phyloP scores from a whole-genome alignment of 2,113 vertebrate species.

The Sclerurus mexicanus region DNA sequence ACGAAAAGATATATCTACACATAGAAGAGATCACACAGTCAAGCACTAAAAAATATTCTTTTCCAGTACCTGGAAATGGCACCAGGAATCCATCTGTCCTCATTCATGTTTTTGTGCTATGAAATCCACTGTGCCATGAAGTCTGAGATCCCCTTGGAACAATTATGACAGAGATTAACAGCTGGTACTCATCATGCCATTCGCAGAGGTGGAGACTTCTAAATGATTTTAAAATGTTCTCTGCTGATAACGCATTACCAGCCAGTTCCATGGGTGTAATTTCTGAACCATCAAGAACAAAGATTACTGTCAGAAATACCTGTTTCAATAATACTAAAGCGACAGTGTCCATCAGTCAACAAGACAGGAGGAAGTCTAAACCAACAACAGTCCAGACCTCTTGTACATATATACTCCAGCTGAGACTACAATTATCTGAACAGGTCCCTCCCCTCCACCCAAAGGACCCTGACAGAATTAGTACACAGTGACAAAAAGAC shows the following conservation, averaged over 20 bases:
- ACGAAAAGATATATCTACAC: not conserved
- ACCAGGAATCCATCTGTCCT: not conserved
- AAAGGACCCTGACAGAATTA: not conserved
- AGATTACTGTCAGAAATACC: not conserved
- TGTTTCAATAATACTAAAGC: not conserved
- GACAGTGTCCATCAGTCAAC: not conserved
- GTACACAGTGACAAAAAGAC: not conserved
- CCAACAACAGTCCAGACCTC: not conserved
- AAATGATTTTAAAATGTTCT: not conserved
- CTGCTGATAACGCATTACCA: not conserved
- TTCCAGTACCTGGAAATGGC: not conserved
- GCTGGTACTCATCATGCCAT: not conserved
- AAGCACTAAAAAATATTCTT: not conserved
- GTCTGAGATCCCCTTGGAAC: not conserved
- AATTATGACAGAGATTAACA: not conserved
- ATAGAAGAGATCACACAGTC: not conserved
- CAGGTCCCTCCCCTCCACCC: not conserved
- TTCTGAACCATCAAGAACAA: not conserved
- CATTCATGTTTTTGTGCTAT: not conserved
- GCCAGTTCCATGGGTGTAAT: not conserved
- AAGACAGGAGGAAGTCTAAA: not conserved
- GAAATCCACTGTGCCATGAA: not conserved
- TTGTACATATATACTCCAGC: not conserved
- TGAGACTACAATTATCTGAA: not conserved
- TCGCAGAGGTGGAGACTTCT: not conserved